Evolutionary conservation across 2,888 invertebrate genomes (phyloP), one percentile per base, ranked within the genome.

Genomic region (Microplitis manilae): DNA sequence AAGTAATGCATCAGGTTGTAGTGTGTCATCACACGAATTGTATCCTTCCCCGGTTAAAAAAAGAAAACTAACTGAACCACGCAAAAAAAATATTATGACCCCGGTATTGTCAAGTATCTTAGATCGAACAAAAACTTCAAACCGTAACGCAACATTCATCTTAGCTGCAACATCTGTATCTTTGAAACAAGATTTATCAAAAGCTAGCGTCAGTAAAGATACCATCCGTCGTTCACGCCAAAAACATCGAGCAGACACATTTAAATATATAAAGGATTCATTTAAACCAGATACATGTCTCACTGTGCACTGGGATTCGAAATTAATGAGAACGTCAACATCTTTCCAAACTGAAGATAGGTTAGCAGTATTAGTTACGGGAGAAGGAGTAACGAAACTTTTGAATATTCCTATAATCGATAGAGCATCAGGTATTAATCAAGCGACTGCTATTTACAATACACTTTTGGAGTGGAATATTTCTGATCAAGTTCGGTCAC

Each of bases 281-380:
- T 68, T 68, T 7, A 41, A 68, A 68, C 41, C 68, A 68, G 68
- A 68, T 68, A 41, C 68, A 68, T 41, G 40, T 68, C 68, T 68
- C 17, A 68, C 68, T 41, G 68, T 68, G 41, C 68, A 68, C 41
- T 68, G 41, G 41, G 68, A 68, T 20, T 68, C 68, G 41, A 68
- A 68, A 41, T 68, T 68, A 68, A 68, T 41, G 68, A 68, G 1
- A n/a, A 68, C 41, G 5, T 50, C 68, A 41, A 68, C 15, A n/a
- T 68, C 41, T 41, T 41, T 50, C 68, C 6, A 68, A 68, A 6
- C 41, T 68, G 68, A 68, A 68, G 68, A 68, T 68, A 68, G 68
- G 68, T 68, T 41, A 68, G 68, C 68, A 50, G 68, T 68, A 68
- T 41, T 68, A 68, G 68, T 68, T 17, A 41, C 50, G 41, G 68